Evolutionary conservation across 2,888 invertebrate species (phyloP).

Genomic region (Entomobrya multifasciata): DNA sequence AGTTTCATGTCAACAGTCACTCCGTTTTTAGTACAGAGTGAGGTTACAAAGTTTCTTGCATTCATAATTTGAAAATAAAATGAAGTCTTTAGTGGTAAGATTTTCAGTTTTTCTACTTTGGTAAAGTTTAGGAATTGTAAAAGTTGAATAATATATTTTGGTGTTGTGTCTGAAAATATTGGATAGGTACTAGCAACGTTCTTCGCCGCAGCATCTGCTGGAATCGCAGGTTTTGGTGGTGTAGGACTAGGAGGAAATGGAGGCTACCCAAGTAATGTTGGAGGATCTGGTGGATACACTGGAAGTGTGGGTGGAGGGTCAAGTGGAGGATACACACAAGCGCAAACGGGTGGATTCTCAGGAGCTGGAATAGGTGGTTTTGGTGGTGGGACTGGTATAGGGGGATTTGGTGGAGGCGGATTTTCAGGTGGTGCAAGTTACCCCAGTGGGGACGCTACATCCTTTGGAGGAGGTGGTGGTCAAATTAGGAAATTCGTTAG

Average conservation of each 20-base stretch:
- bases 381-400: conserved; percentile 44
- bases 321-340: conserved; percentile 17
- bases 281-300: conserved; percentile 41
- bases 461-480: conserved; percentile 34
- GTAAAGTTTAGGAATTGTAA: conserved; percentile 1
- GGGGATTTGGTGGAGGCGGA: conserved; percentile 45
- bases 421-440: conserved; percentile 29
- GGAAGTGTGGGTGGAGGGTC: conserved; percentile 13
- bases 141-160: no score
- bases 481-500: conserved; percentile 56
- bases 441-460: conserved; percentile 27
- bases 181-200: conserved; percentile 42
- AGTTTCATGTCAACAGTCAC: conserved; percentile 46
- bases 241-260: conserved; percentile 40
- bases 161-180: no score
- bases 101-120: not conserved
- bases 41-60: not conserved
- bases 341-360: not conserved
- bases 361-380: conserved; percentile 14
- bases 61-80: conserved; percentile 6
- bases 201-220: conserved; percentile 50
- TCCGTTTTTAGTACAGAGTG: not conserved
- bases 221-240: conserved; percentile 36
- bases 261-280: conserved; percentile 46
- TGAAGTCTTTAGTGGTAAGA: conserved; percentile 66